These are phyloP conservation scores for Coilia nasus DNA, from an alignment of 2,797 vertebrate genomes.

Conservation along the genomic window DNA sequence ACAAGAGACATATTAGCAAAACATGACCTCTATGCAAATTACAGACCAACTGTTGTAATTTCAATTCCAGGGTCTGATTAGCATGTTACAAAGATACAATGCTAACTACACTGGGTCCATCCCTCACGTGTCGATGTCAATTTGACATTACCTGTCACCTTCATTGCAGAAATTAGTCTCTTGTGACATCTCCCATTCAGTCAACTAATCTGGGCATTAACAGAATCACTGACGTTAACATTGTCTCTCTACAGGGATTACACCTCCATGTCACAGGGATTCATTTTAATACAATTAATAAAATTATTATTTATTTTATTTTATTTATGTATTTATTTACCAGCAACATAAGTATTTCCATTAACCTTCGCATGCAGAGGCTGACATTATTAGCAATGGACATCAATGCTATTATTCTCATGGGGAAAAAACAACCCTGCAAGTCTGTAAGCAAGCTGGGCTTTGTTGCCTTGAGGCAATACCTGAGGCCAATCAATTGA, in stretches of 20 bases:
- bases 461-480: conserved; percentile 21
- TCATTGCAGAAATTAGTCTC: conserved; percentile 8
- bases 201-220: conserved; percentile 6
- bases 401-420: conserved; percentile 14
- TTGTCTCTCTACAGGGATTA: neutral
- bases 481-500: conserved; percentile 80
- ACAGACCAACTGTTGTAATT: conserved; percentile 75
- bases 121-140: conserved; percentile 65
- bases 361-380: neutral
- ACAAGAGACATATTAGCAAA: conserved; percentile 85
- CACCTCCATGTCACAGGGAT: neutral
- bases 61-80: conserved; percentile 70
- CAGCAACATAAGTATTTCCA: neutral
- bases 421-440: conserved; percentile 64
- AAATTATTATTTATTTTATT: neutral
- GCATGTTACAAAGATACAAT: conserved; percentile 70
- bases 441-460: conserved; percentile 63
- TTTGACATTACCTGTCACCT: conserved; percentile 42
- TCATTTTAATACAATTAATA: neutral
- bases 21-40: conserved; percentile 87
- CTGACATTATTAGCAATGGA: neutral
- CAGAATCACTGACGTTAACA: neutral
- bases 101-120: conserved; percentile 66
- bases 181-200: neutral
- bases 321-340: neutral